Evolutionary conservation across 2,113 vertebrate genomes (phyloP).

Genomic region (Corythoichthys intestinalis): DNA sequence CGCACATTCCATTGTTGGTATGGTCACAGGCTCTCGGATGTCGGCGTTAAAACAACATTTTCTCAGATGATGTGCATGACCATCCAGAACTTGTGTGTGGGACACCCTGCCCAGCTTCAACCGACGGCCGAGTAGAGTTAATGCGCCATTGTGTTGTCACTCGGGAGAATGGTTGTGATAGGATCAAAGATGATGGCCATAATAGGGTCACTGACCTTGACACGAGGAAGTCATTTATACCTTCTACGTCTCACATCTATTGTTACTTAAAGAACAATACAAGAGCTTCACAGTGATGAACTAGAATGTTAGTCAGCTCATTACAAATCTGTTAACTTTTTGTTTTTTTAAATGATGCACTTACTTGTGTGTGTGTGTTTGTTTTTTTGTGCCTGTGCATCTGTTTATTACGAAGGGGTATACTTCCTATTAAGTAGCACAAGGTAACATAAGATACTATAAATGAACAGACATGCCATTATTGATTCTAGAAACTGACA

Average conservation of each 20-base stretch:
- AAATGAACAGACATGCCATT: background rate
- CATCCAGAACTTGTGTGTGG: conserved; percentile 24
- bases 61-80: conserved; percentile 46
- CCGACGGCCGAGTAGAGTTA: conserved; percentile 25
- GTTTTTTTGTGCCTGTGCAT: background rate
- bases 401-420: background rate
- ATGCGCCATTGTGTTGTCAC: conserved; percentile 43
- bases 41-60: conserved; percentile 57
- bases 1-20: conserved; percentile 69
- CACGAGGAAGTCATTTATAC: conserved; percentile 22
- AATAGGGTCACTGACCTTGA: conserved; percentile 22
- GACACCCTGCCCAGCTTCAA: conserved; percentile 35
- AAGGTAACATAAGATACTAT: background rate
- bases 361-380: background rate
- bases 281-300: background rate
- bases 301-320: background rate
- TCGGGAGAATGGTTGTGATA: conserved; percentile 26
- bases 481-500: background rate
- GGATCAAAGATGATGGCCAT: conserved; percentile 47
- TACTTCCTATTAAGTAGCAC: background rate
- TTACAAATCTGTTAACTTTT: background rate
- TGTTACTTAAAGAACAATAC: conserved; percentile 3
- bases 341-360: background rate
- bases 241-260: conserved; percentile 9
- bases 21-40: conserved; percentile 72